These are phyloP conservation scores for Phalanger gymnotis DNA, from an alignment of 2,797 vertebrate species.

Conservation along the genomic window DNA sequence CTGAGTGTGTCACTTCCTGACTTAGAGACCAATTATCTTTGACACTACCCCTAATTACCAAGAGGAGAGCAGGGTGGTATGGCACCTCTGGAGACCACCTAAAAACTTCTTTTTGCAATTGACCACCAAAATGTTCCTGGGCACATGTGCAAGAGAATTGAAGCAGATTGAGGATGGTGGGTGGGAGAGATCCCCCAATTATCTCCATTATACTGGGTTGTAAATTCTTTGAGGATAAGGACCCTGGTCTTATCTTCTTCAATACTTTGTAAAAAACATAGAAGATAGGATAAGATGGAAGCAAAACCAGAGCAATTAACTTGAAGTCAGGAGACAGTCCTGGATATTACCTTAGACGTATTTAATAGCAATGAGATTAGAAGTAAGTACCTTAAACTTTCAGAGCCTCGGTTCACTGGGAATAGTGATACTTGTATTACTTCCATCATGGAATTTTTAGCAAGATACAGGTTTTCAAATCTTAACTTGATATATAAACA, in stretches of 20 bases:
- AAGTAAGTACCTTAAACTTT: background rate
- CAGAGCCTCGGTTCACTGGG: background rate
- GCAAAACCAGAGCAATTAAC: background rate
- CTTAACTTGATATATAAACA: background rate
- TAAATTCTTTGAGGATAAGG: background rate
- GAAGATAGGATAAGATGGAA: background rate
- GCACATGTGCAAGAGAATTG: background rate
- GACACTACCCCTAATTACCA: background rate
- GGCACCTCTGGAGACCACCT: background rate
- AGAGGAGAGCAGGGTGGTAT: background rate
- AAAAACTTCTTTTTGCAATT: background rate
- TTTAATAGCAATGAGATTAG: background rate
- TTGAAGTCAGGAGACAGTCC: background rate
- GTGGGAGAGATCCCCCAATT: background rate
- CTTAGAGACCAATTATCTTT: background rate
- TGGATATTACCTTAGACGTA: background rate
- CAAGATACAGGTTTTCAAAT: background rate
- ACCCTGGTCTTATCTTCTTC: too few relatives aligned
- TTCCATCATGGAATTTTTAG: background rate
- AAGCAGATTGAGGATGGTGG: background rate
- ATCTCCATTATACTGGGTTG: background rate
- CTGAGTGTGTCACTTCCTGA: background rate
- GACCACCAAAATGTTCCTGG: background rate
- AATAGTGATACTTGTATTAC: background rate
- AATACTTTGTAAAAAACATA: background rate